Percentiles rank a stretch among this genome's conserved stretches.
Evolutionary conservation across 2,888 invertebrate genomes (phyloP).

Genomic region (Lepidonotus clava): DNA sequence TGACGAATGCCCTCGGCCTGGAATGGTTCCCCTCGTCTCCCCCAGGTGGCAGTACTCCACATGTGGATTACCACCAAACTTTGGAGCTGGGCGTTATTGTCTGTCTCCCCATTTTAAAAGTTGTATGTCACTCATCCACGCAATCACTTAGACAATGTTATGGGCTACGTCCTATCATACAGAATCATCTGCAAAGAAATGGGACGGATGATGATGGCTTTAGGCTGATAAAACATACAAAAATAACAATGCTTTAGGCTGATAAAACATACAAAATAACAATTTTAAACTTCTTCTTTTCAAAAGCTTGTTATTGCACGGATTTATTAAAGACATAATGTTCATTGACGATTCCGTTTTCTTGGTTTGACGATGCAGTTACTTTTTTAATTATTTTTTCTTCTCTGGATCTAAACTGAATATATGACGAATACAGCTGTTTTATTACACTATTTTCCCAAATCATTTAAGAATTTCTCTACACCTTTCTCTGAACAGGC

Average conservation of each 20-base stretch:
- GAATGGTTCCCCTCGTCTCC: background rate
- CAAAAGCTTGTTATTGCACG: background rate
- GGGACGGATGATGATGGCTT: too few relatives aligned
- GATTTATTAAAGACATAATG: too few relatives aligned
- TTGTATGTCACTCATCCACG: constrained; percentile 20
- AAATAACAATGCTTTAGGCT: too few relatives aligned
- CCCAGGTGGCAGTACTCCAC: background rate
- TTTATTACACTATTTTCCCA: background rate
- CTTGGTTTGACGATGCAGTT: background rate
- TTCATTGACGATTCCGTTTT: background rate
- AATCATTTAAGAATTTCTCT: background rate
- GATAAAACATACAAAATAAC: background rate
- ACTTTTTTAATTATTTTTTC: too few relatives aligned
- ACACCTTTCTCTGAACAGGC: too few relatives aligned
- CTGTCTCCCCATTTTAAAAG: too few relatives aligned
- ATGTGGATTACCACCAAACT: background rate
- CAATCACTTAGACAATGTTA: constrained; percentile 34
- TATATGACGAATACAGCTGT: too few relatives aligned
- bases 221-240: too few relatives aligned
- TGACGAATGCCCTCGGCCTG: background rate
- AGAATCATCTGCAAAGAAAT: constrained; percentile 61
- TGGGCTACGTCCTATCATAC: constrained; percentile 51
- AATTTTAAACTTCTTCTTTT: background rate
- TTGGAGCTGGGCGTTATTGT: background rate
- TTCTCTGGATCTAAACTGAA: too few relatives aligned